Percentiles rank a stretch among this genome's conserved stretches.
Conservation (phyloP, 1,140 invertebrate species). For the Sycobia sp. region DNA sequence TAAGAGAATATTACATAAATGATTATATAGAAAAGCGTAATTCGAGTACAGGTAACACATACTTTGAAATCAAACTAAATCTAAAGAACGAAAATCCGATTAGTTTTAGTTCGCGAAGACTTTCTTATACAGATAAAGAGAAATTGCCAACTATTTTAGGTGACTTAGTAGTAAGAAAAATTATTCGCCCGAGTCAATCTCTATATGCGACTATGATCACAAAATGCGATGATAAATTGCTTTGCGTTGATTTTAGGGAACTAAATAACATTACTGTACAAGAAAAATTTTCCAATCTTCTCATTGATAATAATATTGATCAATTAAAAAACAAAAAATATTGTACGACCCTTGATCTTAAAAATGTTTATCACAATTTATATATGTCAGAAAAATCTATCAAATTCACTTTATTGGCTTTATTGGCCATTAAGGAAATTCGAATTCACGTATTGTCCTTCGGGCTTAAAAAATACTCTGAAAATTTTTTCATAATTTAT, state of each 20-base stretch:
- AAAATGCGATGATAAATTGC: constrained; percentile 39
- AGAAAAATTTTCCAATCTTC: constrained; percentile 41
- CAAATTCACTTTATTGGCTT: too few relatives aligned
- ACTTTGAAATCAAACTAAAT: not conserved
- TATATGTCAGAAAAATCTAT: too few relatives aligned
- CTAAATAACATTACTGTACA: constrained; percentile 52
- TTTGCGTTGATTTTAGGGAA: constrained; percentile 56
- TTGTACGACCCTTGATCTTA: too few relatives aligned
- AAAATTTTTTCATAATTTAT: too few relatives aligned
- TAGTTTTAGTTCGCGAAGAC: constrained; percentile 34
- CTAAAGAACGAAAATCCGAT: constrained; percentile 34
- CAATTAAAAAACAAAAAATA: too few relatives aligned
- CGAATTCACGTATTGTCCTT: too few relatives aligned
- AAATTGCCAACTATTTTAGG: constrained; percentile 39
- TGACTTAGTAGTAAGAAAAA: constrained; percentile 35
- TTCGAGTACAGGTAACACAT: not conserved
- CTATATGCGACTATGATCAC: constrained; percentile 37
- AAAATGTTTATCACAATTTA: too few relatives aligned
- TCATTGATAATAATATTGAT: constrained; percentile 39
- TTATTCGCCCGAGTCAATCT: constrained; percentile 42
- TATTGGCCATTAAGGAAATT: too few relatives aligned
- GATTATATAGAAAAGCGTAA: not conserved
- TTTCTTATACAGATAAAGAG: constrained; percentile 38
- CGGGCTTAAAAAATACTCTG: too few relatives aligned
- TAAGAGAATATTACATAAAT: not conserved